These are phyloP conservation scores for Pteropus rufus DNA, from an alignment of 2,797 vertebrate genomes.

Conservation along the genomic window DNA sequence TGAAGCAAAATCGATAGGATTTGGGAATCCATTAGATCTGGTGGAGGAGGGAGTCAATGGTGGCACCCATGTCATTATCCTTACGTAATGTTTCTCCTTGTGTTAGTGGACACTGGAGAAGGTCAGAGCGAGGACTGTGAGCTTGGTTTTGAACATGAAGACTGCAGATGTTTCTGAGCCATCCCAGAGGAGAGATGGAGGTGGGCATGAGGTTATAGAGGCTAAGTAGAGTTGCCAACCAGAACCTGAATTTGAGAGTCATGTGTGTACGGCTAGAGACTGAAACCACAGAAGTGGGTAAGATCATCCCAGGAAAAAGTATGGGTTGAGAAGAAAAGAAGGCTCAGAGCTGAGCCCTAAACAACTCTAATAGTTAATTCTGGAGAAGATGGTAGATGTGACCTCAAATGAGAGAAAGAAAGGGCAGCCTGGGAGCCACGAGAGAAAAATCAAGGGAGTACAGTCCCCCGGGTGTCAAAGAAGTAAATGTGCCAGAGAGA, in stretches of 20 bases:
- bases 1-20: not conserved
- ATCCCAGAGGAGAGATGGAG: not conserved
- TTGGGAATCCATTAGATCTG: not conserved
- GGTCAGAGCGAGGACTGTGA: not conserved
- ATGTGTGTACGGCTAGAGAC: fast-evolving
- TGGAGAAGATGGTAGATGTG: not conserved
- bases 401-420: not conserved
- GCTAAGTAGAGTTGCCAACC: not conserved
- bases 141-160: not conserved
- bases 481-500: not conserved
- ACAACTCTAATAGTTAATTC: not conserved
- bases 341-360: not conserved
- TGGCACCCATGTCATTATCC: not conserved
- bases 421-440: too few relatives aligned
- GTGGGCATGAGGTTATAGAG: not conserved
- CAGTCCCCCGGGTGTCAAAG: not conserved
- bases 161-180: not conserved
- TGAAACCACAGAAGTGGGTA: not conserved
- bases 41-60: not conserved
- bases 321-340: not conserved
- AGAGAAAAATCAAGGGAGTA: not conserved
- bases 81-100: fast-evolving
- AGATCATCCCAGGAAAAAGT: not conserved
- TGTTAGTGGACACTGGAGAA: not conserved
- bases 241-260: not conserved